phyloP scores from a whole-genome alignment of 2,888 invertebrate species.

The Rhodophaea formosa region DNA sequence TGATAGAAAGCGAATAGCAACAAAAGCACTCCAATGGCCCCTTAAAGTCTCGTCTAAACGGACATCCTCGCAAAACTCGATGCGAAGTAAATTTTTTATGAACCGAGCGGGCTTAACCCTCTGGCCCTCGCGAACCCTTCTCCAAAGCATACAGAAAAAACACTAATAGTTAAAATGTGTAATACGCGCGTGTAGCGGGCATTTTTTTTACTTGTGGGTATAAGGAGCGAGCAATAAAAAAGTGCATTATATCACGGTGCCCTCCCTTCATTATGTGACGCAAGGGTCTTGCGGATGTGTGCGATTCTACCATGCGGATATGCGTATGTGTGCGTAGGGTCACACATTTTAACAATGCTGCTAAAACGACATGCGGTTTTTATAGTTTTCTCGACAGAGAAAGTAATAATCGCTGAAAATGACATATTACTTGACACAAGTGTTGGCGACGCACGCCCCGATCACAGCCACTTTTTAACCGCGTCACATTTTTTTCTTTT shows the following conservation, averaged over 20 bases:
- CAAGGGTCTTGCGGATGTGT: slow-evolving; percentile 57
- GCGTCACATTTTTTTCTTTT: not conserved
- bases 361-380: slow-evolving; percentile 23
- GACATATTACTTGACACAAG: slow-evolving; percentile 14
- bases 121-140: slow-evolving; percentile 71
- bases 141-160: slow-evolving; percentile 63
- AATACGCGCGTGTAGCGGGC: slow-evolving; percentile 64
- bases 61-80: slow-evolving; percentile 59
- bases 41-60: slow-evolving; percentile 47
- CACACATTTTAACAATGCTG: slow-evolving; percentile 32
- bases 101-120: slow-evolving; percentile 61
- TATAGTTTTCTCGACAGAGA: slow-evolving; percentile 11
- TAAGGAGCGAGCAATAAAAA: slow-evolving; percentile 79
- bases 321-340: slow-evolving; percentile 25
- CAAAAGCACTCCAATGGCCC: slow-evolving; percentile 52
- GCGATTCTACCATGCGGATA: slow-evolving; percentile 30
- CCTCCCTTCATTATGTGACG: slow-evolving; percentile 75
- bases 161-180: slow-evolving; percentile 78
- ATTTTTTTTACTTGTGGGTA: slow-evolving; percentile 77
- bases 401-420: slow-evolving; percentile 14
- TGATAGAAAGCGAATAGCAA: slow-evolving; percentile 33
- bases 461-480: not conserved
- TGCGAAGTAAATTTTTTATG: slow-evolving; percentile 74
- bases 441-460: slow-evolving; percentile 24
- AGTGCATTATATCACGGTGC: slow-evolving; percentile 79